Percentiles rank a stretch among this genome's conserved stretches.
Conservation (phyloP, 2,113 vertebrate genomes). For the Ceyx melanurus region DNA sequence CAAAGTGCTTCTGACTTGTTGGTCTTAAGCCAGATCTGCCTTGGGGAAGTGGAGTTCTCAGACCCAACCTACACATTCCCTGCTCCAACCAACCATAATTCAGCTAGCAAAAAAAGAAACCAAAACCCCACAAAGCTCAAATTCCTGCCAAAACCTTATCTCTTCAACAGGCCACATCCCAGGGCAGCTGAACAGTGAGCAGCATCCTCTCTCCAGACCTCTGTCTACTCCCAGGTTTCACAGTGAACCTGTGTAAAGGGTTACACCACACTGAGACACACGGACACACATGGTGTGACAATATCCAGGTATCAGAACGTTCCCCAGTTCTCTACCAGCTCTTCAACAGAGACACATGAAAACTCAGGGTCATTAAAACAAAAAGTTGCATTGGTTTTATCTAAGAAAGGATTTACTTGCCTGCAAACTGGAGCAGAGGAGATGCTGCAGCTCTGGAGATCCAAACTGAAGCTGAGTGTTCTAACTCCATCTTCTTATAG, state of each 20-base stretch:
- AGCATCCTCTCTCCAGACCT: not conserved
- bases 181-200: not conserved
- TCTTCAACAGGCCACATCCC: not conserved
- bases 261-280: not conserved
- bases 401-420: not conserved
- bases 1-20: accelerated
- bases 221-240: not conserved
- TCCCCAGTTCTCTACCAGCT: not conserved
- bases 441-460: not conserved
- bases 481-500: not conserved
- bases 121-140: not conserved
- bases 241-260: not conserved
- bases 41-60: not conserved
- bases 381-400: not conserved
- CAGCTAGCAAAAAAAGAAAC: not conserved
- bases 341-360: not conserved
- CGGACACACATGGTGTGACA: accelerated
- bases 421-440: not conserved
- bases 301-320: not conserved
- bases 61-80: not conserved
- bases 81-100: not conserved
- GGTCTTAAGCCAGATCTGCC: not conserved
- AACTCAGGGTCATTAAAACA: not conserved
- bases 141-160: not conserved
- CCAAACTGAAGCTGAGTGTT: accelerated